Evolutionary conservation across 2,888 invertebrate species (phyloP), one percentile per base, ranked within the genome.

Genomic region (Trichogramma evanescens): DNA sequence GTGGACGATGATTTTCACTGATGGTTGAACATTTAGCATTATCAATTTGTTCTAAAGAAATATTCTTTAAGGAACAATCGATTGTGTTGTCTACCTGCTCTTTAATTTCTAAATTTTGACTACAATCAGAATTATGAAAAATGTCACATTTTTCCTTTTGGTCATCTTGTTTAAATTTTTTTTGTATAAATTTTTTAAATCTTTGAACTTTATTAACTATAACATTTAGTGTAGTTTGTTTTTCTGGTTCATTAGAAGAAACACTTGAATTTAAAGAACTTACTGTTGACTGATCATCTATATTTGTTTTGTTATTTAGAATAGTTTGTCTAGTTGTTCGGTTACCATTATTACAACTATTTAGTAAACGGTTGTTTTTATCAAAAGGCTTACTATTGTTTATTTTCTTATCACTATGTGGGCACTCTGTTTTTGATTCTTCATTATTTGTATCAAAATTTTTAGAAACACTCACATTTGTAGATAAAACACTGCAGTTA

Each of bases 101-200:
- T 26, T 54, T 55, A 6, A 62, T 41, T 53, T 44, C 56, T 50
- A 48, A 4, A n/a, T 57, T 26, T 26, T 57, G 1, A 50, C 41
- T 8, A 56, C 58, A 7, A 55, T 56, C 48, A 57, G 45, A 45
- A 7, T 50, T 60, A 58, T 58, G 6, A 58, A 56, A 63, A 49
- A n/a, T 50, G 39, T 44, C 52, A 53, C 26, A 54, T 42, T 4
- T 50, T 50, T 54, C 8, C 54, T 45, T 54, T 50, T 50, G 9
- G 6, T 45, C 13, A 4, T 39, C n/a, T 49, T 13, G 13, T 38
- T 6, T 10, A 39, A 2, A 8, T 38, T 55, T 39, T 26, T 52
- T 48, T 8, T 26, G 26, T 51, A 4, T 50, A 9, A 50, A 50
- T 48, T 56, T 42, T 7, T 51, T 10, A 49, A 38, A 41, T 58